Conservation (phyloP, 2,888 invertebrate species). For the Sarcophaga variegata region DNA sequence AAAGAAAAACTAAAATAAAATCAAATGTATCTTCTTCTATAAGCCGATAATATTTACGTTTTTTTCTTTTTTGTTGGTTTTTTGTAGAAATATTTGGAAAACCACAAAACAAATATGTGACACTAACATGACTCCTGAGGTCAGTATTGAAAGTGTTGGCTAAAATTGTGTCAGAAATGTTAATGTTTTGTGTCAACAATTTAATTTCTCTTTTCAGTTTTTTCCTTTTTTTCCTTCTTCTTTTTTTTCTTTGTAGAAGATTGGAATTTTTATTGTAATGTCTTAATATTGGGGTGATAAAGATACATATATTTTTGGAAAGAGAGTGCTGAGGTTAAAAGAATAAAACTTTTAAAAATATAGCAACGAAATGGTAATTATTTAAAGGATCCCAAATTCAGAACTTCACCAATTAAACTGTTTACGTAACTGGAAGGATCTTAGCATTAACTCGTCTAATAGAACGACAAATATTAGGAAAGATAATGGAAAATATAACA, state of each 20-base stretch:
- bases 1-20: constrained; percentile 16
- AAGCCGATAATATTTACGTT: constrained; percentile 61
- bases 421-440: too few relatives aligned
- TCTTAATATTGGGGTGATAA: constrained; percentile 2
- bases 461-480: too few relatives aligned
- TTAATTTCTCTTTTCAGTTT: background rate
- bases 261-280: background rate
- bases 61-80: background rate
- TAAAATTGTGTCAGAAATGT: constrained; percentile 64
- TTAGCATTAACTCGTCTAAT: too few relatives aligned
- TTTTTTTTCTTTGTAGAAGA: background rate
- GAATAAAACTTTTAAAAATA: background rate
- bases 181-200: constrained; percentile 66
- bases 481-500: too few relatives aligned
- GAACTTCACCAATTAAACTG: too few relatives aligned
- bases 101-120: constrained; percentile 69
- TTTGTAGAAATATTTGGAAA: constrained; percentile 60
- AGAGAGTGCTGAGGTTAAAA: background rate
- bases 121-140: constrained; percentile 64
- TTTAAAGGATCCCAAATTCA: too few relatives aligned
- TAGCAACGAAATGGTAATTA: too few relatives aligned
- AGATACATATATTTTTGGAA: background rate
- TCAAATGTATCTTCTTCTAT: constrained; percentile 16
- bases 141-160: constrained; percentile 50
- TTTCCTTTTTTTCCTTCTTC: background rate